phyloP scores from a whole-genome alignment of 2,888 invertebrate species.

The Pammene fasciana region DNA sequence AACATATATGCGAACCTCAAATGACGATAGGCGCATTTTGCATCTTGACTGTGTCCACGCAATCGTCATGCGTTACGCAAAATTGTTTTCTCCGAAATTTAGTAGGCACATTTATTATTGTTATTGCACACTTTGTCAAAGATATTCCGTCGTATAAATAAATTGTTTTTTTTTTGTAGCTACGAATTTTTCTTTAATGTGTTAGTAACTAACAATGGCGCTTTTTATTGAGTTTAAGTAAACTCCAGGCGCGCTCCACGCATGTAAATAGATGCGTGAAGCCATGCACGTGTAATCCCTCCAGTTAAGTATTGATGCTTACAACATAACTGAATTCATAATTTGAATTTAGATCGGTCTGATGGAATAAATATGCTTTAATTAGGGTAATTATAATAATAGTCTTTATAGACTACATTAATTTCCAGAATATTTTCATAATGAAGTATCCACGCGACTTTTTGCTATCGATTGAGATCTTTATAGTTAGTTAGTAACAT shows the following conservation, averaged over 20 bases:
- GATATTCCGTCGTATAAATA: too few species aligned
- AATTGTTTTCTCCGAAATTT: too few species aligned
- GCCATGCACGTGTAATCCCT: constrained; percentile 21
- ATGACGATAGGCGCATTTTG: too few species aligned
- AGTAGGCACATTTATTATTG: too few species aligned
- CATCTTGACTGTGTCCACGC: too few species aligned
- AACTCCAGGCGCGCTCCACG: not conserved
- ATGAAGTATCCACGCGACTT: constrained; percentile 29
- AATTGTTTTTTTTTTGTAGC: too few species aligned
- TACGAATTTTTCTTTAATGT: too few species aligned
- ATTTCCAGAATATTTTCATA: constrained; percentile 35
- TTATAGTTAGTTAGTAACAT: constrained; percentile 30
- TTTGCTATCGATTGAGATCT: constrained; percentile 40
- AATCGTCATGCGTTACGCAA: too few species aligned
- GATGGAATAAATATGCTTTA: constrained; percentile 31
- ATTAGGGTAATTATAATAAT: constrained; percentile 35
- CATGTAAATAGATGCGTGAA: too few species aligned
- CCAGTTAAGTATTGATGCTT: constrained; percentile 30
- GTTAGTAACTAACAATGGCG: too few species aligned
- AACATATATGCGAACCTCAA: not conserved
- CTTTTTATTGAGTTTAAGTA: too few species aligned
- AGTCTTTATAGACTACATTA: constrained; percentile 31
- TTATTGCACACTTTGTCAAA: too few species aligned
- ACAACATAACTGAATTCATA: constrained; percentile 29
- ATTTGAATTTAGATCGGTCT: constrained; percentile 36